phyloP scores from a whole-genome alignment of 2,113 vertebrate genomes.

The Nesogale talazaci region DNA sequence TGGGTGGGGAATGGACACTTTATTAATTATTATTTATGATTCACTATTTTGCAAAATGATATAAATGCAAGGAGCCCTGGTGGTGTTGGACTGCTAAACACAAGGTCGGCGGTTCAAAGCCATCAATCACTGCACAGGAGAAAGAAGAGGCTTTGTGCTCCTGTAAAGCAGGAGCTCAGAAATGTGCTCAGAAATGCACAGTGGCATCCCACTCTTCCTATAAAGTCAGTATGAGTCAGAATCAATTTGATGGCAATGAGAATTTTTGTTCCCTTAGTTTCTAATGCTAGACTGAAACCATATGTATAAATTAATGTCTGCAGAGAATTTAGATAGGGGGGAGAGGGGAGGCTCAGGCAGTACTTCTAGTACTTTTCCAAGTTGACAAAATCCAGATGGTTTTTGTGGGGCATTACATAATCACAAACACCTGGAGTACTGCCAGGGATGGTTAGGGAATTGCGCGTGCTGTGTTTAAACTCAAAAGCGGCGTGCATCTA shows the following conservation, averaged over 20 bases:
- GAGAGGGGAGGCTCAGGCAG: no score
- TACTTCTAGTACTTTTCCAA: not conserved
- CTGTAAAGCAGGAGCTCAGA: no score
- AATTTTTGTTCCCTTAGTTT: no score
- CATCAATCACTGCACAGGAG: no score
- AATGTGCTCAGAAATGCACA: no score
- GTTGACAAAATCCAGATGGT: slow-evolving; percentile 66
- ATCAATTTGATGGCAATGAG: no score
- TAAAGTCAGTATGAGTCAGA: no score
- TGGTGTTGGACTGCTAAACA: no score
- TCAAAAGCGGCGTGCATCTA: slow-evolving; percentile 44
- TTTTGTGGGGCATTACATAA: slow-evolving; percentile 56
- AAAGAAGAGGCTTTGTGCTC: no score
- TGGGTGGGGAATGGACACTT: no score
- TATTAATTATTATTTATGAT: not conserved
- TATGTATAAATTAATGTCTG: not conserved
- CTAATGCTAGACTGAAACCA: not conserved
- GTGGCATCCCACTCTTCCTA: no score
- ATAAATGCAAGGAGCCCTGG: not conserved
- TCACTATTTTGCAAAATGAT: slow-evolving; percentile 17
- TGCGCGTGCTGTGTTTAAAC: slow-evolving; percentile 62
- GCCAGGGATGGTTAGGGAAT: slow-evolving; percentile 12
- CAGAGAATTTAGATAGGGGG: not conserved
- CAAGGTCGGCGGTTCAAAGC: no score
- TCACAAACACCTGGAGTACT: slow-evolving; percentile 65